A percentile compares a stretch with the other conserved stretches of the same genome.
Conservation (phyloP, 2,797 vertebrate species). For the Podargus strigoides region DNA sequence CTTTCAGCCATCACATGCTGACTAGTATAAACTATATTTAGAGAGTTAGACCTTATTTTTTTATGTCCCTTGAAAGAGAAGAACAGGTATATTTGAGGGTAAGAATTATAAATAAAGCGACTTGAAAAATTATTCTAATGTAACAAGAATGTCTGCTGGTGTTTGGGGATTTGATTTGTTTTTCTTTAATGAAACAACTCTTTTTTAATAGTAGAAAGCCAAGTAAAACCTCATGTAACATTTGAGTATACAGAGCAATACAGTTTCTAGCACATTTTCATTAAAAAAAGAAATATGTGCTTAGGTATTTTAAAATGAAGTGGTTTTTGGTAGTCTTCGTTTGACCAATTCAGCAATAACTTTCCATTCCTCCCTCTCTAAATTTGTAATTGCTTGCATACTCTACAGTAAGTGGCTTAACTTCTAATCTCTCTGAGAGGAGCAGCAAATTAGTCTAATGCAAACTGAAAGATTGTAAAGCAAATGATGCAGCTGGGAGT, state of each 20-base stretch:
- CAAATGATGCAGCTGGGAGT: not conserved
- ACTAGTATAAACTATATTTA: not conserved
- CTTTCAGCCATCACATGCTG: not conserved
- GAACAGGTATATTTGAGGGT: not conserved
- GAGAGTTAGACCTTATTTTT: not conserved
- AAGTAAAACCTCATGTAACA: not conserved
- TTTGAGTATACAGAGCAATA: not conserved
- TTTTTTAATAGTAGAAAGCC: not conserved
- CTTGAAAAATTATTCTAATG: not conserved
- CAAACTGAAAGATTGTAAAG: not conserved
- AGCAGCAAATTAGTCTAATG: not conserved
- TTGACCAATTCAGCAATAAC: not conserved
- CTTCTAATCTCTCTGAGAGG: not conserved
- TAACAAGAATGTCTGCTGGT: not conserved
- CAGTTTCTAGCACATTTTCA: not conserved
- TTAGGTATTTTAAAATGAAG: not conserved
- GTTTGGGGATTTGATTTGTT: not conserved
- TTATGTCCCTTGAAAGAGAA: not conserved
- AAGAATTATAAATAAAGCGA: not conserved
- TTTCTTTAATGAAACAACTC: not conserved
- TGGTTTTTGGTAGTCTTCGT: not conserved
- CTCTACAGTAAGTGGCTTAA: not conserved
- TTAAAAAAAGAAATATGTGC: rapidly evolving
- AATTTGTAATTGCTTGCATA: not conserved
- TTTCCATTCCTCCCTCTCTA: not conserved